Evolutionary conservation across 1,140 invertebrate genomes (phyloP), one percentile per base, ranked within the genome.

Genomic region (Nilaparvata lugens): DNA sequence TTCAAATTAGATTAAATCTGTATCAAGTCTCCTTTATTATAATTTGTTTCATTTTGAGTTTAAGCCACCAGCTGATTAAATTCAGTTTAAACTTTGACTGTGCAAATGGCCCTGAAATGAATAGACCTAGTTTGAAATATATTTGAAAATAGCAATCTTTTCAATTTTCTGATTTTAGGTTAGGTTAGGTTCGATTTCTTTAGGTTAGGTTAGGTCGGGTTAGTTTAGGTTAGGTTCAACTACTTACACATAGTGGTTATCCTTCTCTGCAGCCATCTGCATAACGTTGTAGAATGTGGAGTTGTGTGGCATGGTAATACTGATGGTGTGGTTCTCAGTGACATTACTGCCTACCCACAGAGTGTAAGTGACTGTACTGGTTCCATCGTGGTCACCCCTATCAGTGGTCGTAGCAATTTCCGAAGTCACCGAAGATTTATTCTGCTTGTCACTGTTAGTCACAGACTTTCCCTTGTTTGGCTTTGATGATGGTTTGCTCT

Each of bases 201-300:
- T n/a, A n/a, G n/a, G n/a, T n/a, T n/a, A n/a, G n/a, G n/a, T n/a
- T n/a, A n/a, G n/a, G n/a, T n/a, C n/a, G n/a, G n/a, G n/a, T n/a
- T n/a, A n/a, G n/a, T n/a, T n/a, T n/a, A n/a, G n/a, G n/a, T n/a
- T n/a, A n/a, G n/a, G n/a, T n/a, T n/a, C n/a, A n/a, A n/a, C 11
- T 45, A 69, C 71, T 73, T 62, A 76, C 74, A 68, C 69, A 54
- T 69, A 76, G 56, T 67, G 61, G 6, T 66, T 45, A 64, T 90
- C 86, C 64, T 84, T 78, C 66, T 90, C 86, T 52, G 89, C 87
- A 0, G 89, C 89, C 71, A 85, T 80, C 68, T 88, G 82, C 89
- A 93, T 92, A 42, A 91, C 83, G 66, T 82, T 83, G 71, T 89
- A 92, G 73, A 93, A 92, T 2, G 86, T 88, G n/a, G 85, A 82